A percentile compares a stretch with the other conserved stretches of the same genome.
These are phyloP conservation scores for Centropus bengalensis DNA, from an alignment of 2,113 vertebrate genomes.

Conservation along the genomic window DNA sequence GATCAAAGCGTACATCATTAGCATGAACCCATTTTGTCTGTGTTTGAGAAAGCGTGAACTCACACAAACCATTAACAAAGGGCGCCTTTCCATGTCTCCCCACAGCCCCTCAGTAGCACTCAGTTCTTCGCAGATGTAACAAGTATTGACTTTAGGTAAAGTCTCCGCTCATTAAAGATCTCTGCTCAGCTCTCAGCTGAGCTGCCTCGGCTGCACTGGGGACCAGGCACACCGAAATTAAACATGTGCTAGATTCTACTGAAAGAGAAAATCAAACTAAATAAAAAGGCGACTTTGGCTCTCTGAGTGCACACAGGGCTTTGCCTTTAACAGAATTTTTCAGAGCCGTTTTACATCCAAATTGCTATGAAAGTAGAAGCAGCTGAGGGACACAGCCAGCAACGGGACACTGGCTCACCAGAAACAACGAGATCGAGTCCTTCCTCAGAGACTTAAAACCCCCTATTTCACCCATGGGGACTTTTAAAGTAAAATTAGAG, in stretches of 20 bases:
- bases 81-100: background rate
- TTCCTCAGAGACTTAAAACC: background rate
- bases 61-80: background rate
- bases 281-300: background rate
- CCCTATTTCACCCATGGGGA: background rate
- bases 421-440: background rate
- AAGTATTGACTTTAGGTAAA: background rate
- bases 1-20: background rate
- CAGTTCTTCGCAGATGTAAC: background rate
- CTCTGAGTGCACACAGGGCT: background rate
- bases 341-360: background rate
- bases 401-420: background rate
- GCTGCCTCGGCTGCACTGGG: background rate
- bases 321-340: background rate
- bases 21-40: background rate
- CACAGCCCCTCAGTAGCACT: background rate
- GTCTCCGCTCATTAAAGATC: background rate
- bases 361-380: background rate
- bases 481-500: background rate
- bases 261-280: background rate
- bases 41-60: background rate
- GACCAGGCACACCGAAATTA: background rate
- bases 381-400: background rate
- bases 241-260: background rate
- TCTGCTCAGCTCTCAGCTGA: background rate